Conservation (phyloP, 2,797 vertebrate genomes). For the Pygocentrus nattereri region DNA sequence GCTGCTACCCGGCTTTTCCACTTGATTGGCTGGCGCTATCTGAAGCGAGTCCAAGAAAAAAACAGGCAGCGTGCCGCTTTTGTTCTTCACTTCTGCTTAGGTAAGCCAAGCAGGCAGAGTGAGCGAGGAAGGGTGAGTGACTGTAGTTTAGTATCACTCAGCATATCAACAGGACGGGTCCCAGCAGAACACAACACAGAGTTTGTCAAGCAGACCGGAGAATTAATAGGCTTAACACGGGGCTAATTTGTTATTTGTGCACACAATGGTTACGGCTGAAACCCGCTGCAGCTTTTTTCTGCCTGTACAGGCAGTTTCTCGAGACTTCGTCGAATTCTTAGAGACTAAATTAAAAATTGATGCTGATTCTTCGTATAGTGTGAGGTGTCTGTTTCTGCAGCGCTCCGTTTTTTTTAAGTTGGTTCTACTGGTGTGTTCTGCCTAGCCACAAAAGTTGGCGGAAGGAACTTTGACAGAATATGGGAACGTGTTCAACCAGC, state of each 20-base stretch:
- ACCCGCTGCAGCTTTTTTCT: not conserved
- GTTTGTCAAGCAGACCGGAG: constrained; percentile 1
- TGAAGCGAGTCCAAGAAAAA: constrained; percentile 19
- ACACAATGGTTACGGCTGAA: not conserved
- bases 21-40: constrained; percentile 50
- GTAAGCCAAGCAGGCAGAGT: not conserved
- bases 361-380: not conserved
- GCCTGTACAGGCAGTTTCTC: constrained; percentile 1
- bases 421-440: not conserved
- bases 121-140: not conserved
- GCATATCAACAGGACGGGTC: constrained; percentile 6
- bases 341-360: constrained; percentile 6
- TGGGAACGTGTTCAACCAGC: not conserved
- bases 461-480: not conserved
- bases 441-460: not conserved
- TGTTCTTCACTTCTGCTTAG: constrained; percentile 32
- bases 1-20: constrained; percentile 30
- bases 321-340: not conserved
- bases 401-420: not conserved
- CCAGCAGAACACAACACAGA: constrained; percentile 21
- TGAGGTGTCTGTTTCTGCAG: not conserved
- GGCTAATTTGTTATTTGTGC: constrained; percentile 23
- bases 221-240: constrained; percentile 4
- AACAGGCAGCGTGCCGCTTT: constrained; percentile 28
- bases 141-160: constrained; percentile 13